These are phyloP conservation scores for Limnephilus lunatus DNA, from an alignment of 2,888 invertebrate genomes.

Conservation along the genomic window DNA sequence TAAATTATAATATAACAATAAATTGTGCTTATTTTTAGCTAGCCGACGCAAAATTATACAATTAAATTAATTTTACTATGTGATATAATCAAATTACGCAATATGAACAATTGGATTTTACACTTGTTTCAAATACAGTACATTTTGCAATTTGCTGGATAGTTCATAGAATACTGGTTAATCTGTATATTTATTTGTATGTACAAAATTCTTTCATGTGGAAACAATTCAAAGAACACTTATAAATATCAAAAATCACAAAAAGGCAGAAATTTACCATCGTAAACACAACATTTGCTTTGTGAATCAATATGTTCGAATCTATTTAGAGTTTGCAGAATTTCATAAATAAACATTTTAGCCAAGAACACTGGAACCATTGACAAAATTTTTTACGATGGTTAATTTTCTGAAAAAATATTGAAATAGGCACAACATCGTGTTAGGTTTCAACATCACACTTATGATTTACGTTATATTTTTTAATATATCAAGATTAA, in stretches of 20 bases:
- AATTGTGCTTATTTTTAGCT: conserved; percentile 62
- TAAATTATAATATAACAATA: conserved; percentile 65
- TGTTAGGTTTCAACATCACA: conserved; percentile 36
- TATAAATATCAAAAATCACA: conserved; percentile 5
- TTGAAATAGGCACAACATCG: conserved; percentile 44
- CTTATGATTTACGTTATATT: conserved; percentile 29
- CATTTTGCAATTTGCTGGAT: conserved; percentile 20
- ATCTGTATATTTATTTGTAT: conserved; percentile 8
- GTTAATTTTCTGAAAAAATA: not conserved
- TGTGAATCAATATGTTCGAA: not conserved
- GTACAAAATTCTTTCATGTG: conserved; percentile 24
- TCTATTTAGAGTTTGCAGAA: not conserved
- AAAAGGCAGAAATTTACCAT: not conserved
- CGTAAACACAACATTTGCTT: not conserved
- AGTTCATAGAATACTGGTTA: conserved; percentile 5
- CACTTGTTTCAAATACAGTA: conserved; percentile 43
- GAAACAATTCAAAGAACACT: not conserved
- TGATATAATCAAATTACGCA: conserved; percentile 53
- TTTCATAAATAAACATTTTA: not conserved
- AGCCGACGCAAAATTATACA: conserved; percentile 54
- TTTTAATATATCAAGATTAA: conserved; percentile 6
- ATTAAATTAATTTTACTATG: conserved; percentile 55
- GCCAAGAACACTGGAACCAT: not conserved
- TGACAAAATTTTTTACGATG: not conserved
- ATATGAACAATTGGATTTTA: conserved; percentile 16